Base-by-base conservation (phyloP, 1,140 invertebrate genomes). In the Drosophila kepulauana region DNA sequence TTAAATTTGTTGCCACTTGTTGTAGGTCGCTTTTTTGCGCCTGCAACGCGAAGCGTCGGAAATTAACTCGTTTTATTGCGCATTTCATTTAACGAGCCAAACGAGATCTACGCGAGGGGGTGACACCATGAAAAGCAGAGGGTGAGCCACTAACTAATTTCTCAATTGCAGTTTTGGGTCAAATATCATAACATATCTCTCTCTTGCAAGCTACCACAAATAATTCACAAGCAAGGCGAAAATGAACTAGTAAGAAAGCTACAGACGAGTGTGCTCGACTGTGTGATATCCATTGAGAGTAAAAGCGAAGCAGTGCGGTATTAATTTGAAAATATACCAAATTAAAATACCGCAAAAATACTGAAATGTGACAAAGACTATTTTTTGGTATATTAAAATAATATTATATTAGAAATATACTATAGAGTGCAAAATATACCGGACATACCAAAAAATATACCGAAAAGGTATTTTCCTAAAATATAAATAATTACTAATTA, bases 21-120 rank as follows among this genome's bases (percentile, higher is more conserved):
- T 57, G 59, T 15, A 10, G 5, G 20, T 25, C 35, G 56, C 56
- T 16, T 64, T 66, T 71, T 74, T 35, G 16, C 20, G 20, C 20
- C 20, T 25, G 20, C 20, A 4, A 25, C 20, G 11, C 45, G 33
- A 75, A 65, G 73, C 75, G 66, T 84, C 62, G 81, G 78, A 90
- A 89, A 89, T 89, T 89, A 89, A 90, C 81, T 89, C 69, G 69
- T 89, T 89, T 79, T 81, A 88, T 74, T 61, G 78, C 71, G 48
- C 63, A 68, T 75, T 82, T 74, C 63, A 67, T 82, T 70, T 51
- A 52, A 51, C 4, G 25, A 11, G 8, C 80, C 67, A 48, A 52
- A 51, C 4, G 25, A 11, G 20, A 28, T 10, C 10, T 10, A 28
- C 15, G 10, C 8, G 52, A 2, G 52, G 11, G 52, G 13, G 30